Conservation (phyloP, 2,797 vertebrate genomes). For the Buceros bicornis region DNA sequence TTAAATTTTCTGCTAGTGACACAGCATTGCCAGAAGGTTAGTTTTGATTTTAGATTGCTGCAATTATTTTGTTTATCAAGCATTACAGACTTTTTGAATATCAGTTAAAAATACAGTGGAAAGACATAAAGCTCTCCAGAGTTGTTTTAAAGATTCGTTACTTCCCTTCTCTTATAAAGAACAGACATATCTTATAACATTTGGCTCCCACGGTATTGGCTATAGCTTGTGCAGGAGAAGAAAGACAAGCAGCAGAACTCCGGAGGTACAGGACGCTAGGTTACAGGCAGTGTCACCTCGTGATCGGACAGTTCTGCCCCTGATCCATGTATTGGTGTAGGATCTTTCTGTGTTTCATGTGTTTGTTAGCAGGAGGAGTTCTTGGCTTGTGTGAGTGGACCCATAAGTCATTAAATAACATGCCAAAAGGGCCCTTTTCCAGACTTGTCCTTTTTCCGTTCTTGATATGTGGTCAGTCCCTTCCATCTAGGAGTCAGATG, state of each 20-base stretch:
- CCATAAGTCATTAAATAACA: neutral
- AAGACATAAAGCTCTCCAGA: neutral
- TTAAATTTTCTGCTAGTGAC: neutral
- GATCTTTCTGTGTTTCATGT: neutral
- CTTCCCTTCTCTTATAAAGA: neutral
- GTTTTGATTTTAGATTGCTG: neutral
- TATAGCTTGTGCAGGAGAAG: neutral
- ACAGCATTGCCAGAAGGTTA: neutral
- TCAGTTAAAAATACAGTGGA: neutral
- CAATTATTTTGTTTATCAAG: neutral
- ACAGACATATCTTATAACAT: neutral
- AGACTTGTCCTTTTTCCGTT: neutral
- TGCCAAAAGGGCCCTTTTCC: neutral
- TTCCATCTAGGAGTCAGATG: neutral
- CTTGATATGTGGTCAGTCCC: neutral
- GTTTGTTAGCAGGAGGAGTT: neutral
- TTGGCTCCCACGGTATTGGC: neutral
- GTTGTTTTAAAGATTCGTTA: neutral
- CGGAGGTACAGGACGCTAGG: neutral
- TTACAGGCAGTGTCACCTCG: neutral
- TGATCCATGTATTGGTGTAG: neutral
- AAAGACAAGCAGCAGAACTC: neutral
- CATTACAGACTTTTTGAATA: neutral
- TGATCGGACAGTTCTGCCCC: neutral
- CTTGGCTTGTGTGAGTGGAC: neutral